Conservation (phyloP, 2,888 invertebrate species). For the Ormyrus rosae region DNA sequence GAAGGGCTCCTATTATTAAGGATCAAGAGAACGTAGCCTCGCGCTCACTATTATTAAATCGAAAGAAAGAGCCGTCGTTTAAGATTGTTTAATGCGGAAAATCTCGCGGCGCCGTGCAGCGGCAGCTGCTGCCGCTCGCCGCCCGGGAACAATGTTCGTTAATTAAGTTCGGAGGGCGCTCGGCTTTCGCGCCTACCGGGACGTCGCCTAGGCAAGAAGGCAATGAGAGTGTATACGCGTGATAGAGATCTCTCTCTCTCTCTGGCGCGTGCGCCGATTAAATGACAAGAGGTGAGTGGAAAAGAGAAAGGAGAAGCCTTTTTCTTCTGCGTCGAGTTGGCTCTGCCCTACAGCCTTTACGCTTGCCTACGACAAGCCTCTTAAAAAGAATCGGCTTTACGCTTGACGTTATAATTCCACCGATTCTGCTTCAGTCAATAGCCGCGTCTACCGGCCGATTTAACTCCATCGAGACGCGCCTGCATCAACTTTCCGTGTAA, state of each 20-base stretch:
- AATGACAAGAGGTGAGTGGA: conserved; percentile 39
- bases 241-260: conserved; percentile 6
- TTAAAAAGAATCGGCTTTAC: conserved; percentile 31
- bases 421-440: neutral
- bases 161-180: conserved; percentile 24
- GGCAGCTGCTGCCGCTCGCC: too few relatives aligned
- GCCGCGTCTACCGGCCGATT: conserved; percentile 2
- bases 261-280: conserved; percentile 7
- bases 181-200: neutral
- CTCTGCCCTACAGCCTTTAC: neutral
- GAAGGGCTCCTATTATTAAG: too few relatives aligned
- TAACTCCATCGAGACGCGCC: neutral
- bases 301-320: conserved; percentile 47
- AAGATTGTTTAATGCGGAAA: conserved; percentile 8
- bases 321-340: neutral
- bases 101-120: too few relatives aligned
- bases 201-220: neutral
- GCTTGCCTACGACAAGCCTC: conserved; percentile 31
- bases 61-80: conserved; percentile 18
- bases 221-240: neutral
- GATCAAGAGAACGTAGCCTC: too few relatives aligned
- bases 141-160: conserved; percentile 12
- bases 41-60: conserved; percentile 3
- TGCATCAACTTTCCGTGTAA: neutral
- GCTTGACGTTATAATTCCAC: neutral